These are phyloP conservation scores for Bradypodion ventrale DNA, from an alignment of 2,797 vertebrate species.

Conservation along the genomic window DNA sequence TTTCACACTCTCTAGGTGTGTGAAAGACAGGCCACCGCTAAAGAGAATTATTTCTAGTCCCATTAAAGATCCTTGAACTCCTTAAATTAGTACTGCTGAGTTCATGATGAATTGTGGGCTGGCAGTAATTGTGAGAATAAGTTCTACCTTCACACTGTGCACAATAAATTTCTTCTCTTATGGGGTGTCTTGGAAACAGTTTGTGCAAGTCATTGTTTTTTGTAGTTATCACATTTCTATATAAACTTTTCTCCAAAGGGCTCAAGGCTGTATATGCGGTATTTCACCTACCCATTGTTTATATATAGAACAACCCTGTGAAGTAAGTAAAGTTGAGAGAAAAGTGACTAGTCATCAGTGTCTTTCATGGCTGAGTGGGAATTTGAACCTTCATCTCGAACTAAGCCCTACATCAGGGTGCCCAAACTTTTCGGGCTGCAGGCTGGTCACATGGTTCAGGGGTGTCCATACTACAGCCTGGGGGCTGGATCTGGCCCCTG, in stretches of 20 bases:
- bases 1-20: constrained; percentile 39
- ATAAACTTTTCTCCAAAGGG: background rate
- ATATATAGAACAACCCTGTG: background rate
- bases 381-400: background rate
- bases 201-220: background rate
- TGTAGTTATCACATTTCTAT: background rate
- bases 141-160: background rate
- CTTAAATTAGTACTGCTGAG: background rate
- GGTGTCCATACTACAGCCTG: no score
- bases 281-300: background rate
- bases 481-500: no score
- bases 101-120: background rate
- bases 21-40: background rate
- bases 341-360: background rate
- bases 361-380: background rate
- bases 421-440: no score
- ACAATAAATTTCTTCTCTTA: background rate
- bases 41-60: background rate
- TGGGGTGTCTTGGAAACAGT: background rate
- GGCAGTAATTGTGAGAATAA: background rate
- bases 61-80: background rate
- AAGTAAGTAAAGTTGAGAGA: background rate
- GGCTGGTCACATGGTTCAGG: no score
- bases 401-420: no score
- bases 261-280: background rate